Evolutionary conservation across 2,797 vertebrate genomes (phyloP), one percentile per base, ranked within the genome.

Genomic region (Rallus crepitans): DNA sequence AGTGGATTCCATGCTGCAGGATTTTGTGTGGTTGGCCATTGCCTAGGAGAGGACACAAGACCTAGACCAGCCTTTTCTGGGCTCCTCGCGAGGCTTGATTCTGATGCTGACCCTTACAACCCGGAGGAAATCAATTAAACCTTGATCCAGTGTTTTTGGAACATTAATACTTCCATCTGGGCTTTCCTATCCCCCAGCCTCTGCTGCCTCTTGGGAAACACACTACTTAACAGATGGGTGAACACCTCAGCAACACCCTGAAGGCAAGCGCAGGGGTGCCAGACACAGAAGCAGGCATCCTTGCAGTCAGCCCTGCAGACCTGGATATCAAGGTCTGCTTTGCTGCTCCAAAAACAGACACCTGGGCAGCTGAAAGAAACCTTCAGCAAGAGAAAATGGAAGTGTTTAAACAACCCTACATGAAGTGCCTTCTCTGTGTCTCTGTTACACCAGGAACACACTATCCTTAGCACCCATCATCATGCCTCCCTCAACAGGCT

Each of bases 241-340:
- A 65, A 68, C 45, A 48, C 18, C 40, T 40, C 40, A 31, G 11
- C 0, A 2, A 56, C 66, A 33, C 24, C 14, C 3, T 0, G 0
- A 40, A 87, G 48, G 21, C 21, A 65, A 80, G 17, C 1, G 1
- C 28, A 73, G 9, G 15, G n/a, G 9, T 24, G 20, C 13, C n/a
- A 80, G 48, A 45, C 30, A 64, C 5, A 4, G 55, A 60, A 83
- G 42, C 18, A 20, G 59, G 28, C 53, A 83, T 7, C 35, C 61
- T 37, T 21, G 3, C 0, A 0, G 52, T 23, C 21, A 71, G 35
- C 12, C 15, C 10, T 0, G 0, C 52, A 70, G 42, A 30, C 17
- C 3, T 37, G 65, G 60, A 66, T n/a, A 55, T 18, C 9, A 9
- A 37, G 9, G 12, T 27, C 52, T 57, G 24, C 52, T 57, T 45